Percentiles rank a stretch among this genome's conserved stretches.
These are phyloP conservation scores for Cygnus atratus DNA, from an alignment of 2,113 vertebrate genomes.

Conservation along the genomic window DNA sequence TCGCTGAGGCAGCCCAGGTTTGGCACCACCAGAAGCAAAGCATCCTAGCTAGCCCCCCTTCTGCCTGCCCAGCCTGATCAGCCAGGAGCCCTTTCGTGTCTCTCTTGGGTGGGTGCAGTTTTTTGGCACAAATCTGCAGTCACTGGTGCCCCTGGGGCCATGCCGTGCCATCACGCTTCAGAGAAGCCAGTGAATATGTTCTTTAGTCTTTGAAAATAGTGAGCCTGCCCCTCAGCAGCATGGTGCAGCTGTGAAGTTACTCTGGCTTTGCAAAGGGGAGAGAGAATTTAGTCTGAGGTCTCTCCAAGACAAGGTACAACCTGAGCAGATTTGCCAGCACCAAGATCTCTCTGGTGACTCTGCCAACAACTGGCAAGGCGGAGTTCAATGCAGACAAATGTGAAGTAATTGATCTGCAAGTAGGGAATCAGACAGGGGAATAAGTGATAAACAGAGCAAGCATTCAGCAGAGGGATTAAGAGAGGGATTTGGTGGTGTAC, in stretches of 20 bases:
- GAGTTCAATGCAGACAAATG: neutral
- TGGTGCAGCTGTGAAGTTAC: neutral
- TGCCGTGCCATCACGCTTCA: neutral
- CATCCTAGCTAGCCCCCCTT: neutral
- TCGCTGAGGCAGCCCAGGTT: neutral
- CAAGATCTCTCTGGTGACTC: neutral
- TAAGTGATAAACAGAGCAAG: neutral
- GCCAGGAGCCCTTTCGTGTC: neutral
- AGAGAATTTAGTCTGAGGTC: neutral
- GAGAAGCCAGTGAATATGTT: neutral
- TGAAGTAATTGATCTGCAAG: neutral
- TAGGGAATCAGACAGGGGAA: neutral
- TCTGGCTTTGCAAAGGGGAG: neutral
- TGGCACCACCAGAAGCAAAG: neutral
- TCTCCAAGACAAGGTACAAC: neutral
- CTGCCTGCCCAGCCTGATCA: neutral
- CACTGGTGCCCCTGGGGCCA: neutral
- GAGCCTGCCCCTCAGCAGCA: neutral
- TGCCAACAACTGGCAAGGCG: neutral
- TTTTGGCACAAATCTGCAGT: neutral
- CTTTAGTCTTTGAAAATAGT: neutral
- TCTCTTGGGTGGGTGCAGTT: neutral
- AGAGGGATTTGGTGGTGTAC: neutral
- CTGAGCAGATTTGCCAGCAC: neutral
- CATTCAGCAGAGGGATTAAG: neutral